Percentiles rank a stretch among this genome's conserved stretches.
These are phyloP conservation scores for Pseudopleuronectes americanus DNA, from an alignment of 2,797 vertebrate species.

Conservation along the genomic window DNA sequence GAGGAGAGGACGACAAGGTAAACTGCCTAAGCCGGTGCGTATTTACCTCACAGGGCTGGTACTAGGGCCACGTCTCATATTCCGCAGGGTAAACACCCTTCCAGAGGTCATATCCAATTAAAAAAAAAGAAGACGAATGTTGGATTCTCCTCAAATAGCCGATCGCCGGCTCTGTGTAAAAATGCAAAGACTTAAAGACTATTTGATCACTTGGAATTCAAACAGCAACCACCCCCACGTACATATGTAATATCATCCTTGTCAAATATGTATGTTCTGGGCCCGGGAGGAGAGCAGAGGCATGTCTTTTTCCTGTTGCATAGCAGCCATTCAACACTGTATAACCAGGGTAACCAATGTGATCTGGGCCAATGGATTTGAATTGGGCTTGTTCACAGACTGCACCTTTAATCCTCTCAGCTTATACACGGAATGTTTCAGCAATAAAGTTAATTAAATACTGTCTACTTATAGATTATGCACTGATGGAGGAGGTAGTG, in stretches of 20 bases:
- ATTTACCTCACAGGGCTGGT: slow-evolving; percentile 58
- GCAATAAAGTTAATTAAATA: background rate
- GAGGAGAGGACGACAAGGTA: slow-evolving; percentile 67
- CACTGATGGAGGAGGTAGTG: background rate
- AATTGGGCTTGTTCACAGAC: slow-evolving; percentile 13
- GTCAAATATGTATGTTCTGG: slow-evolving; percentile 66
- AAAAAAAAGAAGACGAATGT: slow-evolving; percentile 71
- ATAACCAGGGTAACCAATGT: slow-evolving; percentile 18
- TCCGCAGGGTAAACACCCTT: slow-evolving; percentile 44
- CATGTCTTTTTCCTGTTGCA: slow-evolving; percentile 38
- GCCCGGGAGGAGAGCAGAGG: slow-evolving; percentile 33
- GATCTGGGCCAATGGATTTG: slow-evolving; percentile 32
- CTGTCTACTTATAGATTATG: background rate
- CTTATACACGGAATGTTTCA: background rate
- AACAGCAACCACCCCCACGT: slow-evolving; percentile 11
- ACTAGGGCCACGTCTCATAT: slow-evolving; percentile 51
- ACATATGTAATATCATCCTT: slow-evolving; percentile 56
- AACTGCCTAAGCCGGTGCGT: slow-evolving; percentile 52
- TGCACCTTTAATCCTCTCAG: slow-evolving; percentile 29
- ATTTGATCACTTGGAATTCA: slow-evolving; percentile 32
- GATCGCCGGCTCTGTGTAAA: slow-evolving; percentile 19
- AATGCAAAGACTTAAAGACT: slow-evolving; percentile 41
- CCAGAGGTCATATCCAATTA: slow-evolving; percentile 73
- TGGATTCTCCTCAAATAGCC: slow-evolving; percentile 14
- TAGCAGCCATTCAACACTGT: slow-evolving; percentile 22